These are phyloP conservation scores for Salminus brasiliensis DNA, from an alignment of 2,113 vertebrate species.

Conservation along the genomic window DNA sequence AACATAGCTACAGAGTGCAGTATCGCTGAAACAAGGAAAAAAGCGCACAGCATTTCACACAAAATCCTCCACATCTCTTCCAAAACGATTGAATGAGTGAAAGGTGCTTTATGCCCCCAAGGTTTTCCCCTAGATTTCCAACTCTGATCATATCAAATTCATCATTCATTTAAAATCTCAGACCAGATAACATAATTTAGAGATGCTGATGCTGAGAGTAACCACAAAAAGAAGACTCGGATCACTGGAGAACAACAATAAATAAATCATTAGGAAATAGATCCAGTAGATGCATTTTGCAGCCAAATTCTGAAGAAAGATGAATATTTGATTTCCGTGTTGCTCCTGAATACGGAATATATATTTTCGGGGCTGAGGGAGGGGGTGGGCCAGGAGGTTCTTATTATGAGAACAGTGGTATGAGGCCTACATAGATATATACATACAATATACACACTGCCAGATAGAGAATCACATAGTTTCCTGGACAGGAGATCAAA, in stretches of 20 bases:
- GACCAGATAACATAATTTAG: not conserved
- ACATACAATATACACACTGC: not conserved
- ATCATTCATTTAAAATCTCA: not conserved
- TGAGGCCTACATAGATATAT: slow-evolving; percentile 32
- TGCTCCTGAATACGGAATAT: slow-evolving; percentile 57
- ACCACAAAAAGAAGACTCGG: slow-evolving; percentile 16
- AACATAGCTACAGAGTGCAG: not conserved
- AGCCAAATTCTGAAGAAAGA: slow-evolving; percentile 61
- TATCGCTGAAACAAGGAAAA: slow-evolving; percentile 22
- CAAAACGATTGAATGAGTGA: not conserved
- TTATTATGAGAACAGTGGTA: slow-evolving; percentile 47
- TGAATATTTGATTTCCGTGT: slow-evolving; percentile 66
- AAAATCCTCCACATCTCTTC: not conserved
- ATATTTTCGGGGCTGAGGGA: slow-evolving; percentile 62
- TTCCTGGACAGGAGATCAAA: slow-evolving; percentile 26
- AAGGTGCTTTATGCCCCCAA: not conserved
- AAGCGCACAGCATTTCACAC: not conserved
- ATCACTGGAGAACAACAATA: slow-evolving; percentile 16
- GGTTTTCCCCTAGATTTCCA: not conserved
- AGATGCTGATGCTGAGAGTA: not conserved
- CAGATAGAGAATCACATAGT: slow-evolving; percentile 33
- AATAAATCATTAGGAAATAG: slow-evolving; percentile 17
- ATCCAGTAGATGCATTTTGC: slow-evolving; percentile 53
- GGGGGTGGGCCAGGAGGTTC: slow-evolving; percentile 49
- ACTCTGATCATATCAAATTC: slow-evolving; percentile 4